A percentile compares a stretch with the other conserved stretches of the same genome.
These are phyloP conservation scores for Knipowitschia caucasica DNA, from an alignment of 2,797 vertebrate genomes.

Conservation along the genomic window DNA sequence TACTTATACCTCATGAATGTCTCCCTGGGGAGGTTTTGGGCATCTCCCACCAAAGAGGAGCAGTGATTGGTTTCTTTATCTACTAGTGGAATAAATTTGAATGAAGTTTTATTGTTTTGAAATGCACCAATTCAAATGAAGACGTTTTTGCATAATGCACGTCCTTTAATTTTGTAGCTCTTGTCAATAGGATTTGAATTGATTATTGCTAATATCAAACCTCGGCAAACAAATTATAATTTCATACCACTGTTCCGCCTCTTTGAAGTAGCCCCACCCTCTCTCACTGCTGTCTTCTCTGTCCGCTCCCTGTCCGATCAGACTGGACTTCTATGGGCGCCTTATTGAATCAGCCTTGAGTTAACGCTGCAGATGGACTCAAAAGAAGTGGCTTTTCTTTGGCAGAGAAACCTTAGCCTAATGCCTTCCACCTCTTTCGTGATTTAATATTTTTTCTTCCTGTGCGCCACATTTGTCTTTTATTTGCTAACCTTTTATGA, in stretches of 20 bases:
- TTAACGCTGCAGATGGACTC: conserved; percentile 8
- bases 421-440: conserved; percentile 8
- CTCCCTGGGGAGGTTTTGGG: too few relatives aligned
- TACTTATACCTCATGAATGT: too few relatives aligned
- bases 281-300: neutral
- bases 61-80: too few relatives aligned
- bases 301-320: neutral
- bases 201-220: neutral
- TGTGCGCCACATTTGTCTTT: conserved; percentile 10
- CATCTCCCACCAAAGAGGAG: too few relatives aligned
- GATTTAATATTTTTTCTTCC: conserved; percentile 17
- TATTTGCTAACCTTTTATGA: conserved; percentile 12
- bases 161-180: too few relatives aligned
- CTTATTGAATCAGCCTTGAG: conserved; percentile 2
- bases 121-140: too few relatives aligned
- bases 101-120: too few relatives aligned
- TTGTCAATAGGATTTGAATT: too few relatives aligned
- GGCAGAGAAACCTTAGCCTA: conserved; percentile 9
- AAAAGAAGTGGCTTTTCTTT: conserved; percentile 19
- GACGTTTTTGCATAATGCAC: too few relatives aligned
- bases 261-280: neutral
- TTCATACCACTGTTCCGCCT: neutral
- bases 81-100: too few relatives aligned
- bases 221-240: neutral
- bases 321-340: conserved; percentile 2